Evolutionary conservation across 2,888 invertebrate species (phyloP), one percentile per base, ranked within the genome.

Genomic region (Psylliodes chrysocephalus): DNA sequence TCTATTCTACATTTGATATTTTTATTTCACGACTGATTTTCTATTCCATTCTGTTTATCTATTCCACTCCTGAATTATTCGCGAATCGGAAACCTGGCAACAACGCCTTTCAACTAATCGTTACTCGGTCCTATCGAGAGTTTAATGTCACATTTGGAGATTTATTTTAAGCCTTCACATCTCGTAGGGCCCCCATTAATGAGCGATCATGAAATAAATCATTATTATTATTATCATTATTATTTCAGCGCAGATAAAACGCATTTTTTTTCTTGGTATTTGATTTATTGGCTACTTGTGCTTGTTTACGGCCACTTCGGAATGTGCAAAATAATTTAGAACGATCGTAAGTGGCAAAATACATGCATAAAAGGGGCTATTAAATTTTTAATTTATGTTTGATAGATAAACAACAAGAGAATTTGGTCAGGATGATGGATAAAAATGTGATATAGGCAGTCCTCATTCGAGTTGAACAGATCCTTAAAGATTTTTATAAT

Each of bases 141-240:
- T 66, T 65, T 63, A 64, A 68, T 64, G 68, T 69, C 66, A 60
- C 66, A 60, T 53, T 63, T 44, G 47, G 53, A 60, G 60, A 67
- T 65, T 64, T 60, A 65, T 65, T 67, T 65, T 38, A 57, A 67
- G 53, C 59, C 47, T 55, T 56, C 54, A 64, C 33, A 52, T 49
- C 52, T 65, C 56, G 28, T 38, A 18, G 57, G 28, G 49, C 28
- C 61, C 42, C 35, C 61, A 56, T 60, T 59, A 57, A 46, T 59
- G 57, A 65, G 57, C 38, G 42, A 38, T 60, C 60, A 60, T 53
- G 42, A 63, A 56, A 63, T 63, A 63, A 63, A 63, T 63, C 63
- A 63, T 63, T 62, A 56, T 56, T 63, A 63, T 62, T 62, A 62
- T 60, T 46, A 44, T 60, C 46, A 53, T 56, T 49, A 62, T 63